phyloP scores from a whole-genome alignment of 2,113 vertebrate genomes.

The Meleagris gallopavo region DNA sequence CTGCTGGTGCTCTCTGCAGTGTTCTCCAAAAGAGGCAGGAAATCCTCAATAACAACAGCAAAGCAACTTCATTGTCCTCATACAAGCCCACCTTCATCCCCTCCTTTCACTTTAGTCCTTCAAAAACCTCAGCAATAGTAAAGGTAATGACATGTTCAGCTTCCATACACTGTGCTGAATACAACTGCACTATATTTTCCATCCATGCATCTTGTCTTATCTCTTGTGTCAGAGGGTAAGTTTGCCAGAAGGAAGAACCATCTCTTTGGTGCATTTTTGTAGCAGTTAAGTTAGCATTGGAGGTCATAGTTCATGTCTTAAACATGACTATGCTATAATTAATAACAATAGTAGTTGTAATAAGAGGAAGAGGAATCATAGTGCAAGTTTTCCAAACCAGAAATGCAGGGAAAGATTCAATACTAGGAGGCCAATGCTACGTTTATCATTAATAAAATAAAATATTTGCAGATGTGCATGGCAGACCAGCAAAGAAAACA shows the following conservation, averaged over 20 bases:
- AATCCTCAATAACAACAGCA: neutral
- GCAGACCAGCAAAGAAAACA: neutral
- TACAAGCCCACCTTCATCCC: neutral
- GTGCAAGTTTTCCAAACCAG: neutral
- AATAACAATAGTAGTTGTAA: neutral
- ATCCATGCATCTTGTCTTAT: neutral
- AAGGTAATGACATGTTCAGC: neutral
- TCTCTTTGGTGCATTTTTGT: neutral
- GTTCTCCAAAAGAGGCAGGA: neutral
- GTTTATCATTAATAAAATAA: neutral
- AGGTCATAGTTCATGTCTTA: neutral
- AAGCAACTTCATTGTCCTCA: neutral
- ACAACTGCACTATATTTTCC: neutral
- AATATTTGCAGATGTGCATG: neutral
- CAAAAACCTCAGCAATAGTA: neutral
- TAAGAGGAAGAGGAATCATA: neutral
- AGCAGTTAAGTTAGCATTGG: neutral
- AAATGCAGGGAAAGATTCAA: neutral
- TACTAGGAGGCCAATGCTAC: neutral
- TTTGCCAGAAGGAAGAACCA: neutral
- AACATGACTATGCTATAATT: neutral
- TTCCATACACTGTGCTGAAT: neutral
- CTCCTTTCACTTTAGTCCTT: neutral
- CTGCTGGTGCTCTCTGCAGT: neutral
- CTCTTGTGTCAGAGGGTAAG: neutral